These are phyloP conservation scores for Xenopus petersii DNA, from an alignment of 2,797 vertebrate genomes.

Conservation along the genomic window DNA sequence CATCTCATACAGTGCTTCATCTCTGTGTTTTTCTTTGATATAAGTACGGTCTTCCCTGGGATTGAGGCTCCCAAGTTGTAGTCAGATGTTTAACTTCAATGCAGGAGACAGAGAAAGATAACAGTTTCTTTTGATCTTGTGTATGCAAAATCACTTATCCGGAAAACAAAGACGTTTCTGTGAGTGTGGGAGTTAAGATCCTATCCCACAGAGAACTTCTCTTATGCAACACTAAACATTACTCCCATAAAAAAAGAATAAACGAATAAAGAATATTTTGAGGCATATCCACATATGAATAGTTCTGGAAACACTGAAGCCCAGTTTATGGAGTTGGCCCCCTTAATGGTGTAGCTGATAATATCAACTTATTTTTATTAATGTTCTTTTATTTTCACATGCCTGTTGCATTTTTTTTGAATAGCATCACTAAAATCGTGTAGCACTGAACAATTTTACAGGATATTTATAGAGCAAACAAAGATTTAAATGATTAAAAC, in stretches of 20 bases:
- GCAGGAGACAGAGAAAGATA: neutral
- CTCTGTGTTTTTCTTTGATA: slow-evolving; percentile 25
- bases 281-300: neutral
- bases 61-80: slow-evolving; percentile 4
- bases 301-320: neutral
- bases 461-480: too few relatives aligned
- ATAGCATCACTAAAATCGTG: too few relatives aligned
- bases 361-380: too few relatives aligned
- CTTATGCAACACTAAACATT: slow-evolving; percentile 18
- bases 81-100: slow-evolving; percentile 10
- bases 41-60: neutral
- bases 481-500: too few relatives aligned
- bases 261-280: neutral
- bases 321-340: too few relatives aligned
- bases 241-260: slow-evolving; percentile 3
- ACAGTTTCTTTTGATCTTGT: slow-evolving; percentile 15
- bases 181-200: slow-evolving; percentile 11
- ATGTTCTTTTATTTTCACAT: too few relatives aligned
- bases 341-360: too few relatives aligned
- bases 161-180: slow-evolving; percentile 16
- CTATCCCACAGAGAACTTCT: neutral
- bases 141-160: slow-evolving; percentile 8
- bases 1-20: slow-evolving; percentile 22
- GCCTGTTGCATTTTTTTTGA: too few relatives aligned
- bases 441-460: neutral